phyloP scores from a whole-genome alignment of 2,113 vertebrate genomes.

The Anser brachyrhynchus region DNA sequence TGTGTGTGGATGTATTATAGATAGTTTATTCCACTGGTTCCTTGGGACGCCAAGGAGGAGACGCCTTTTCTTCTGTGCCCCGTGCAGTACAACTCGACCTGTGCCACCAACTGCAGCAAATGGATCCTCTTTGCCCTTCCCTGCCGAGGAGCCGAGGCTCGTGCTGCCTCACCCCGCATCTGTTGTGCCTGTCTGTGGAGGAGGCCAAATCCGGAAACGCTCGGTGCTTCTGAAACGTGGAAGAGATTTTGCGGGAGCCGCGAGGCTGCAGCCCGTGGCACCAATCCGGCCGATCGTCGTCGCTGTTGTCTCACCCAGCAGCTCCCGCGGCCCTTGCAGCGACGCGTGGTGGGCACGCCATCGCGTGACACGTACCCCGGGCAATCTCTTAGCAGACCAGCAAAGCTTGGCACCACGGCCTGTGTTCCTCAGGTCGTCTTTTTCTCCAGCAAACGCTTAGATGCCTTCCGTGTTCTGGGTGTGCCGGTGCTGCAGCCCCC shows the following conservation, averaged over 20 bases:
- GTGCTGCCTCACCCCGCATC: not conserved
- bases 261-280: not conserved
- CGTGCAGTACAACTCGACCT: too few species aligned
- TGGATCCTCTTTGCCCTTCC: not conserved
- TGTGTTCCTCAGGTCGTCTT: not conserved
- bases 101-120: not conserved
- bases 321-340: rapidly evolving
- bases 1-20: too few species aligned
- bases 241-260: not conserved
- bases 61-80: not conserved
- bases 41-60: not conserved
- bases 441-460: not conserved
- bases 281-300: not conserved
- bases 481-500: not conserved
- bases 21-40: not conserved
- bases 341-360: rapidly evolving
- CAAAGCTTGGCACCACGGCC: not conserved
- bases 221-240: not conserved
- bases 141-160: not conserved
- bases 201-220: not conserved
- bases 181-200: not conserved
- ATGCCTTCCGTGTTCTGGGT: not conserved
- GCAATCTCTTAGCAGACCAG: not conserved
- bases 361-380: not conserved
- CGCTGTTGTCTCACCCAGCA: not conserved